Evolutionary conservation across 2,888 invertebrate genomes (phyloP), one percentile per base, ranked within the genome.

Genomic region (Pristionchus entomophagus): DNA sequence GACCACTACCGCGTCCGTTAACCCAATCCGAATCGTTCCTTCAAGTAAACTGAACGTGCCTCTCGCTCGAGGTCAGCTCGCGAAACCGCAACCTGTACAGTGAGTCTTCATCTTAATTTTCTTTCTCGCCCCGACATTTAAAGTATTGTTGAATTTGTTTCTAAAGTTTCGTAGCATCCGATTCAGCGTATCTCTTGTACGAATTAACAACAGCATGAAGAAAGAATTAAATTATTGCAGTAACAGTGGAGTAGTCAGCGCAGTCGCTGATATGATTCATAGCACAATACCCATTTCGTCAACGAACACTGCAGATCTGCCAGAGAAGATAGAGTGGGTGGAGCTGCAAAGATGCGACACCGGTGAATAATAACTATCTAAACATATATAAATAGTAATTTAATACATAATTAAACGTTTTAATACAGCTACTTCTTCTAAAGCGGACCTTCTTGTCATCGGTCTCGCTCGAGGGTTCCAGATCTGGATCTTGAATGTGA

Each of bases 391-490:
- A 3, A 10, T 5, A 14, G 6, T 2, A 10, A 10, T 14, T 62
- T 32, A 26, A 56, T n/a, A 26, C 26, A n/a, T n/a, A n/a, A n/a
- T n/a, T n/a, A n/a, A n/a, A n/a, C n/a, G n/a, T 17, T 14, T 32
- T 62, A 12, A 22, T 87, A 87, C 86, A 35, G 89, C 89, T n/a
- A 87, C 89, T 14, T 87, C 95, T 86, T 95, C 96, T 45, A 87
- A 88, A 29, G 95, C 96, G 0, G 94, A 98, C 80, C 95, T 98
- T 38, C 95, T 99, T 29, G 96, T 97, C 69, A 95, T 99, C 86
- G 99, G 97, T n/a, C 97, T 97, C 93, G 95, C 96, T 14, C 96
- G 96, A 91, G 97, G 97, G 85, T 96, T 96, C 86, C 97, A 97
- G 90, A 94, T 95, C 51, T 95, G 95, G 95, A 93, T 93, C 86